Conservation (phyloP, 2,113 vertebrate genomes). For the Calidris pygmaea region DNA sequence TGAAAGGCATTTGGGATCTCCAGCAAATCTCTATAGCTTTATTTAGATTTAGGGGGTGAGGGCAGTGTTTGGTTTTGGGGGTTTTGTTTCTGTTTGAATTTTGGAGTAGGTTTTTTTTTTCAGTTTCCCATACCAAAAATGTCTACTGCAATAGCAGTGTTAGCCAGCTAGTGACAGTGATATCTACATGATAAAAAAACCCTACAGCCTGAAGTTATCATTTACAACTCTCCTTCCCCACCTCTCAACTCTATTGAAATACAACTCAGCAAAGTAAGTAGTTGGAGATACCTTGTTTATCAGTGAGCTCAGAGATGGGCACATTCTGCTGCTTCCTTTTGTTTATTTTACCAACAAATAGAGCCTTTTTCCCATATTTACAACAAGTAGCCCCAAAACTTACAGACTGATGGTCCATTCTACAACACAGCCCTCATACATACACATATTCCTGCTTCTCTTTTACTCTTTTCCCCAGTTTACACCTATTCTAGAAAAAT, state of each 20-base stretch:
- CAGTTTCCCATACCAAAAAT: background rate
- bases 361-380: constrained; percentile 15
- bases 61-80: fast-evolving
- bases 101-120: background rate
- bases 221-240: background rate
- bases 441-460: background rate
- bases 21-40: background rate
- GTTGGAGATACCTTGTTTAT: constrained; percentile 14
- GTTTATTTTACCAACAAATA: constrained; percentile 36
- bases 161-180: background rate
- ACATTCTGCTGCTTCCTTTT: background rate
- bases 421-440: background rate
- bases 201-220: background rate
- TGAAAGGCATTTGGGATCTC: background rate
- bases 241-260: constrained; percentile 15
- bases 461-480: background rate
- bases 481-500: background rate
- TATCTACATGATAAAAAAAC: background rate
- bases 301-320: background rate
- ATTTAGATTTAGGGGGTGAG: background rate
- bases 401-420: background rate
- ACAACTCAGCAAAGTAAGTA: constrained; percentile 50
- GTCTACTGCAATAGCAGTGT: background rate
- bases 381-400: constrained; percentile 17
- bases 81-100: background rate